Evolutionary conservation across 2,113 vertebrate genomes (phyloP).

Genomic region (Rana temporaria): DNA sequence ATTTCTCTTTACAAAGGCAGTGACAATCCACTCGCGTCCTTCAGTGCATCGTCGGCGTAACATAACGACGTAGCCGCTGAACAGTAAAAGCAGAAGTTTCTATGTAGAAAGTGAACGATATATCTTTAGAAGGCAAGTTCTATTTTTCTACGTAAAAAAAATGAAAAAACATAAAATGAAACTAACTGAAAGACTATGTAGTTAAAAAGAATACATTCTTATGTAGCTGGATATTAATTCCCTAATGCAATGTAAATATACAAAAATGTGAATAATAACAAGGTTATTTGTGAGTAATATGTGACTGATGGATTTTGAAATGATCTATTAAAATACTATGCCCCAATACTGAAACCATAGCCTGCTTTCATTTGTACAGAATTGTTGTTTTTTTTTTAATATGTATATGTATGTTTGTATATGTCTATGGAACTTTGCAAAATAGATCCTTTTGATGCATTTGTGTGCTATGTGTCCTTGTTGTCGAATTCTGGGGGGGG

Average conservation of each 20-base stretch:
- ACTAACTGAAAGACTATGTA: not conserved
- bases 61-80: not conserved
- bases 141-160: constrained; percentile 27
- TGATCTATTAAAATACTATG: not conserved
- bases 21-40: constrained; percentile 12
- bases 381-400: no score
- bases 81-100: constrained; percentile 4
- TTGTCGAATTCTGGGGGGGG: no score
- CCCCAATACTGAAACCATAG: not conserved
- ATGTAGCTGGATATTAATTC: constrained; percentile 15
- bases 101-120: constrained; percentile 9
- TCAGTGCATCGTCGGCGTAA: not conserved
- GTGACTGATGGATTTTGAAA: not conserved
- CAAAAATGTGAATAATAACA: constrained; percentile 25
- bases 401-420: no score
- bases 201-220: not conserved
- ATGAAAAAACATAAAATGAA: not conserved
- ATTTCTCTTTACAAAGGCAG: constrained; percentile 1
- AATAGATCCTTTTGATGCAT: no score
- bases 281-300: not conserved
- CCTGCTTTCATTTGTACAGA: not conserved
- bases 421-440: no score
- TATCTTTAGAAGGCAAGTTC: not conserved
- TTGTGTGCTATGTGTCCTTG: no score
- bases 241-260: constrained; percentile 35